Evolutionary conservation across 2,113 vertebrate genomes (phyloP), one percentile per base, ranked within the genome.

Genomic region (Lanius collurio): DNA sequence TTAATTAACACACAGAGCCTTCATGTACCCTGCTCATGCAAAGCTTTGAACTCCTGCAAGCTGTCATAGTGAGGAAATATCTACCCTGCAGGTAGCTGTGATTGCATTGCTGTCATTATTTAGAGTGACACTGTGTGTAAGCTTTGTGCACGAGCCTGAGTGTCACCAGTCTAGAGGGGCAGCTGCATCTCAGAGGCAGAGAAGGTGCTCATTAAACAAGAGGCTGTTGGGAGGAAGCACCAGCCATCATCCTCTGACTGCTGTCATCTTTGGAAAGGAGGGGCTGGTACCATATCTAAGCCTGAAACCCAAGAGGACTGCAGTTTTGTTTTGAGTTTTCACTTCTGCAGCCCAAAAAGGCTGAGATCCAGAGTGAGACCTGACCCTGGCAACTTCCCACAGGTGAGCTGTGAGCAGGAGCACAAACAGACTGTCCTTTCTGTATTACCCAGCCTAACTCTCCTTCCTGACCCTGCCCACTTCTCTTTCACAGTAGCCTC

Each of bases 11-110:
- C 47, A 41, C 39, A 23, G 35, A 82, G 68, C 60, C 22, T 64
- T 47, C 6, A 0, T 88, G 76, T 24, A 6, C 49, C 55, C 64
- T 87, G 90, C 20, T 90, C 56, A 11, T 18, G 64, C 33, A 64
- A n/a, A 71, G 83, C 73, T 94, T 83, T 96, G 93, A 95, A 87
- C 23, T 35, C 6, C 57, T 90, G 65, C 80, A 50, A 92, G 69
- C 77, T 82, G 52, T 73, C 4, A 0, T 7, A 19, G 31, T 46
- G 83, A 62, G 86, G 46, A 64, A 46, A 75, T 30, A 19, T 44
- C 60, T 64, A 0, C 59, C 46, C 69, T 63, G 65, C 52, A 94
- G 80, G 90, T 47, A 81, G 39, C 56, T 70, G 15, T 46, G 79
- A 10, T 20, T 33, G 31, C 17, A 9, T 1, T n/a, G 9, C 81